Evolutionary conservation across 2,888 invertebrate species (phyloP), one percentile per base, ranked within the genome.

Genomic region (Tuberolachnus salignus): DNA sequence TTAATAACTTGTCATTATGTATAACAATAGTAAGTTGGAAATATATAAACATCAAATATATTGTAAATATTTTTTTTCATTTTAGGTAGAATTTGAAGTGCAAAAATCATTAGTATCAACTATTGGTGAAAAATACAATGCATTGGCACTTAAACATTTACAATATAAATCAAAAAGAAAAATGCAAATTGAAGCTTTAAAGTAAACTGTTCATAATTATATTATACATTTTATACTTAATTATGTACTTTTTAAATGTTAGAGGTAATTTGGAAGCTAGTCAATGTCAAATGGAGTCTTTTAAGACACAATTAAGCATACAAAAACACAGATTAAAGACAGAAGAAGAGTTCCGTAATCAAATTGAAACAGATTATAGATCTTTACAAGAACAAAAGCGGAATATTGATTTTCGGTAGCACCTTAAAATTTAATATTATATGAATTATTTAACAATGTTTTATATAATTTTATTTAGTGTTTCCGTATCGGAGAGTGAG

Each of bases 291-390:
- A 83, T 84, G 49, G 84, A 84, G 78, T 83, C 84, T 53, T 80
- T 85, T 21, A 84, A 85, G 80, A 83, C 83, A 51, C 84, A 84
- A 80, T 81, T 85, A n/a, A 83, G 83, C 53, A 83, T 84, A 21
- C 85, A 85, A 81, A 83, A 83, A 78, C 84, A 84, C 64, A 82
- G 84, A 78, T 81, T 84, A 34, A 80, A 83, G 61, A 83, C 84
- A n/a, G 85, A 85, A 82, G 85, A 85, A 82, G 83, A 83, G 74
- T 84, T 85, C 34, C 82, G 85, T 21, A 84, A 84, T 78, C 83
- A 84, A 82, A 83, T 85, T 21, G 85, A 85, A 82, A 81, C 83
- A 26, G 84, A 85, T 82, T 84, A 83, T 61, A 81, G 83, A 26
- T 81, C 82, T 10, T 80, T 83, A 14, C 83, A 83, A 73, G 83